phyloP scores from a whole-genome alignment of 2,113 vertebrate genomes.

The Nerophis ophidion region DNA sequence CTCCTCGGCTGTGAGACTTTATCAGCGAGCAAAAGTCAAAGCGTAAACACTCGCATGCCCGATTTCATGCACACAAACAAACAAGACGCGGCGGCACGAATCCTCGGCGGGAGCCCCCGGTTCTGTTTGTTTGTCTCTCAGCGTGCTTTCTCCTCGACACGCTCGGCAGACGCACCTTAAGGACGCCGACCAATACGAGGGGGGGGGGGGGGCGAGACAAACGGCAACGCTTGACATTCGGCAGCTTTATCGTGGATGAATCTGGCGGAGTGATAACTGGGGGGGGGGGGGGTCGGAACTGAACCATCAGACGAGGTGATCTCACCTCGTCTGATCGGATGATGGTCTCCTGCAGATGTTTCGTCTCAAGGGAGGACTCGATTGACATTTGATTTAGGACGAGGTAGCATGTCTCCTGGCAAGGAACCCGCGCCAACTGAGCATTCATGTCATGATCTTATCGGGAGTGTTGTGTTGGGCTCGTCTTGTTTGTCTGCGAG shows the following conservation, averaged over 20 bases:
- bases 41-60: not conserved
- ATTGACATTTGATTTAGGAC: not conserved
- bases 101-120: conserved; percentile 6
- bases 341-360: not conserved
- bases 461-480: no score
- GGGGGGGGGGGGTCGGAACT: not conserved
- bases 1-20: not conserved
- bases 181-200: conserved; percentile 28
- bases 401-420: not conserved
- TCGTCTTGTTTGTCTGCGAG: no score
- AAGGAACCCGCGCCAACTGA: not conserved
- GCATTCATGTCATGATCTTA: no score
- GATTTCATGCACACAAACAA: conserved; percentile 16
- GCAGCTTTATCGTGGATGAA: conserved; percentile 14
- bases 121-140: conserved; percentile 13
- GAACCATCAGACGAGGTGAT: not conserved
- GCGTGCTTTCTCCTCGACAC: conserved; percentile 11
- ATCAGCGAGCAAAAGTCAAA: not conserved
- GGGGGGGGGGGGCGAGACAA: conserved; percentile 38
- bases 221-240: conserved; percentile 51
- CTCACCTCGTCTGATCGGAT: not conserved
- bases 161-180: conserved; percentile 48
- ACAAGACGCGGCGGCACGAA: not conserved
- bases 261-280: conserved; percentile 22
- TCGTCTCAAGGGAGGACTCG: not conserved